These are phyloP conservation scores for Chaenodraco wilsoni DNA, from an alignment of 2,797 vertebrate genomes.

Conservation along the genomic window DNA sequence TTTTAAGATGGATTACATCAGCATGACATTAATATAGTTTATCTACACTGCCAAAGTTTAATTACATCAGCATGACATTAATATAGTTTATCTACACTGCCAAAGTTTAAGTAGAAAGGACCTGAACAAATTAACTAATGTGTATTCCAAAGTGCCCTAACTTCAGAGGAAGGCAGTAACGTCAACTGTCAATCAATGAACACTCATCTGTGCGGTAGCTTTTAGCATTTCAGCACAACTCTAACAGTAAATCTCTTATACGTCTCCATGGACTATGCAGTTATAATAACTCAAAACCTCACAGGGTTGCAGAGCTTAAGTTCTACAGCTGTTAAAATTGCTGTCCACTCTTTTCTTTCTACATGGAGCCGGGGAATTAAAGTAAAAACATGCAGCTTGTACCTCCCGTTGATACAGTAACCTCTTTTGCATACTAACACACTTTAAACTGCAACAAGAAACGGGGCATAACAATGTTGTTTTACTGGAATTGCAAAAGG, in stretches of 20 bases:
- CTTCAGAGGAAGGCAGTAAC: not conserved
- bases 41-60: not conserved
- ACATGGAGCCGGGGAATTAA: not conserved
- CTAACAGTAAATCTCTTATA: not conserved
- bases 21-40: not conserved
- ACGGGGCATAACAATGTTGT: not conserved
- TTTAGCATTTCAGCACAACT: not conserved
- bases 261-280: not conserved
- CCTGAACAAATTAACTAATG: conserved; percentile 16
- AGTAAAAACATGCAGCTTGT: not conserved
- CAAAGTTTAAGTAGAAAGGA: not conserved
- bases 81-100: not conserved
- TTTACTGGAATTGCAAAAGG: conserved; percentile 7
- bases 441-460: conserved; percentile 6
- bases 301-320: not conserved
- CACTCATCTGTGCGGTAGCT: not conserved
- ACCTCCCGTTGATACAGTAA: not conserved
- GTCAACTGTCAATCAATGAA: not conserved
- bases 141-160: not conserved
- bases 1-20: not conserved
- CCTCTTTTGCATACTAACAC: conserved; percentile 20
- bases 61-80: not conserved
- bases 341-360: not conserved
- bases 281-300: not conserved
- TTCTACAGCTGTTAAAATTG: not conserved